Conservation (phyloP, 1,140 invertebrate species). For the Drosophila ambigua region DNA sequence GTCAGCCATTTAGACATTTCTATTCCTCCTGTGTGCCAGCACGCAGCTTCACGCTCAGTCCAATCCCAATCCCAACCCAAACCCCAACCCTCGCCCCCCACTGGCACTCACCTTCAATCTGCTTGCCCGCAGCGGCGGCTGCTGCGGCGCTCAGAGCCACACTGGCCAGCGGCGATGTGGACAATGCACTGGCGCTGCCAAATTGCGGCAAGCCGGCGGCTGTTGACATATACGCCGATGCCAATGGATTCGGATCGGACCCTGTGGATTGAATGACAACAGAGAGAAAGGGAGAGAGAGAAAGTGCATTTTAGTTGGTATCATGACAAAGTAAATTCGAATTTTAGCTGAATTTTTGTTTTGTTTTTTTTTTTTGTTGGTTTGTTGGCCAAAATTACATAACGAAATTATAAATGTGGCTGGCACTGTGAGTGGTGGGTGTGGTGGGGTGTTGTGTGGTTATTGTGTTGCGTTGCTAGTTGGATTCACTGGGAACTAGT, state of each 20-base stretch:
- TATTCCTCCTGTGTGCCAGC: slow-evolving; percentile 44
- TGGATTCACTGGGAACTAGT: too few relatives aligned
- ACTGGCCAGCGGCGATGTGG: slow-evolving; percentile 85
- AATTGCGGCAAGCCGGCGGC: slow-evolving; percentile 82
- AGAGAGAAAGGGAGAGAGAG: background rate
- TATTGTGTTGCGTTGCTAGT: too few relatives aligned
- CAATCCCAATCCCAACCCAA: background rate
- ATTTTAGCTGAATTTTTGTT: slow-evolving; percentile 18
- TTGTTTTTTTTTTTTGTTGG: slow-evolving; percentile 13
- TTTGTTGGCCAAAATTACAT: slow-evolving; percentile 17
- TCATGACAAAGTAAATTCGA: slow-evolving; percentile 33
- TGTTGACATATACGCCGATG: slow-evolving; percentile 83
- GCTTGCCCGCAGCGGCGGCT: slow-evolving; percentile 89
- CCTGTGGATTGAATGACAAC: slow-evolving; percentile 40
- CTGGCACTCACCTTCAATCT: slow-evolving; percentile 89
- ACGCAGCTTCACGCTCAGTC: too few relatives aligned
- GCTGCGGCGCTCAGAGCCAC: slow-evolving; percentile 87
- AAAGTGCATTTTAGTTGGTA: slow-evolving; percentile 14
- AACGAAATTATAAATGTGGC: slow-evolving; percentile 15
- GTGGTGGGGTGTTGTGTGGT: background rate
- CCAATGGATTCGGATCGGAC: slow-evolving; percentile 82
- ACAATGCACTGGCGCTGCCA: slow-evolving; percentile 70
- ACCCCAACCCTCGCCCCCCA: background rate
- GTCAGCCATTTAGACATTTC: slow-evolving; percentile 75
- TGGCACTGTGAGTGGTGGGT: background rate